Conservation (phyloP, 2,888 invertebrate species). For the Ommatoiulus sabulosus region DNA sequence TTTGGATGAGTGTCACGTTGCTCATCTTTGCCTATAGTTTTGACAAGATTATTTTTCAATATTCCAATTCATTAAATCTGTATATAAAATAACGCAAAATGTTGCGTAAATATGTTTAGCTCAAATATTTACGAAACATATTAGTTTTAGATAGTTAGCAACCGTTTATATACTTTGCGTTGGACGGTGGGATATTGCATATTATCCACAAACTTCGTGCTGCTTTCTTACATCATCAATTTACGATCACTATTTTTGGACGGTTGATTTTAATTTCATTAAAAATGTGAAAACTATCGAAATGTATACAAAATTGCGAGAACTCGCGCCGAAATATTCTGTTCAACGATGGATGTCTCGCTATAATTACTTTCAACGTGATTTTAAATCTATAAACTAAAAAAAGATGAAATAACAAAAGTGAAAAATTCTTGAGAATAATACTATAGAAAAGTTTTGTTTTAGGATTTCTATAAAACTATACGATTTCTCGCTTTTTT, state of each 20-base stretch:
- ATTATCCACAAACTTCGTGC: too few relatives aligned
- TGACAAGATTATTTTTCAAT: neutral
- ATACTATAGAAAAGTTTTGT: neutral
- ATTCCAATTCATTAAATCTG: neutral
- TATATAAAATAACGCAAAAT: neutral
- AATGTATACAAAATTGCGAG: neutral
- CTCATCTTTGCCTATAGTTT: neutral
- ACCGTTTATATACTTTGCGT: neutral
- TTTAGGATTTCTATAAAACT: neutral
- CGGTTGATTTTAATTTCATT: neutral
- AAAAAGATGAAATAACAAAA: neutral
- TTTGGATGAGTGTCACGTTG: neutral
- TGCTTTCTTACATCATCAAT: too few relatives aligned
- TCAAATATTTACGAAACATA: neutral
- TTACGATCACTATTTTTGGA: neutral
- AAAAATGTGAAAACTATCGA: neutral
- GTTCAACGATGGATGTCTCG: neutral
- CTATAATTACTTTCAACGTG: neutral
- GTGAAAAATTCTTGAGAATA: neutral
- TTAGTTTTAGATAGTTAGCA: neutral
- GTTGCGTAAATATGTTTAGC: neutral
- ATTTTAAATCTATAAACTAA: neutral
- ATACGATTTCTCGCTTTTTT: neutral
- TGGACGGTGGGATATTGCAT: slow-evolving; percentile 26
- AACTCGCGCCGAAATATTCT: neutral